These are phyloP conservation scores for Cecidostiba fungosa DNA, from an alignment of 2,888 invertebrate species.

Conservation along the genomic window DNA sequence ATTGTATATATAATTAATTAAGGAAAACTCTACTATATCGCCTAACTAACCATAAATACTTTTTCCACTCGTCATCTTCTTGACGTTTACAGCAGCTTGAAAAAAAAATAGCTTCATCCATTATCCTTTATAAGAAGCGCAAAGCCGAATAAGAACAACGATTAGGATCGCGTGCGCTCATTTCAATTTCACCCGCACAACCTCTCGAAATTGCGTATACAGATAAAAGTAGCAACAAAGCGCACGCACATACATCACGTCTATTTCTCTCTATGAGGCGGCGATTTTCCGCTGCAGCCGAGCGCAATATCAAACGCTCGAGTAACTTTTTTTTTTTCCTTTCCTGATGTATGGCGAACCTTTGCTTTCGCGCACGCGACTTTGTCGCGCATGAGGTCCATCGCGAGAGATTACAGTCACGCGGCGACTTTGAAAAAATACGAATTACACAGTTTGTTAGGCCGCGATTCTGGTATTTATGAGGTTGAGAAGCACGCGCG, in stretches of 20 bases:
- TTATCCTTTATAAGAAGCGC: slow-evolving; percentile 18
- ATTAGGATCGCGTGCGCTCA: slow-evolving; percentile 55
- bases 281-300: slow-evolving; percentile 62
- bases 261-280: slow-evolving; percentile 19
- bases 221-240: slow-evolving; percentile 10
- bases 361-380: slow-evolving; percentile 25
- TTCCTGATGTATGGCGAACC: neutral
- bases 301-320: slow-evolving; percentile 1
- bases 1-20: neutral
- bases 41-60: slow-evolving; percentile 34
- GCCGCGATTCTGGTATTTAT: slow-evolving; percentile 26
- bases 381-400: slow-evolving; percentile 53
- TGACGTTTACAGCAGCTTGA: neutral
- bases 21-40: neutral
- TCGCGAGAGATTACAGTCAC: slow-evolving; percentile 17
- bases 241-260: neutral
- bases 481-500: slow-evolving; percentile 1
- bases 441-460: slow-evolving; percentile 60
- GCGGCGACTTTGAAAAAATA: slow-evolving; percentile 26
- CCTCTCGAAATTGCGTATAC: neutral
- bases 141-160: slow-evolving; percentile 6
- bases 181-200: slow-evolving; percentile 58
- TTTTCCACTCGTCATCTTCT: slow-evolving; percentile 5
- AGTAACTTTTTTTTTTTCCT: slow-evolving; percentile 10
- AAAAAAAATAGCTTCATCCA: neutral